These are phyloP conservation scores for Prionace glauca DNA, from an alignment of 2,797 vertebrate species.

Conservation along the genomic window DNA sequence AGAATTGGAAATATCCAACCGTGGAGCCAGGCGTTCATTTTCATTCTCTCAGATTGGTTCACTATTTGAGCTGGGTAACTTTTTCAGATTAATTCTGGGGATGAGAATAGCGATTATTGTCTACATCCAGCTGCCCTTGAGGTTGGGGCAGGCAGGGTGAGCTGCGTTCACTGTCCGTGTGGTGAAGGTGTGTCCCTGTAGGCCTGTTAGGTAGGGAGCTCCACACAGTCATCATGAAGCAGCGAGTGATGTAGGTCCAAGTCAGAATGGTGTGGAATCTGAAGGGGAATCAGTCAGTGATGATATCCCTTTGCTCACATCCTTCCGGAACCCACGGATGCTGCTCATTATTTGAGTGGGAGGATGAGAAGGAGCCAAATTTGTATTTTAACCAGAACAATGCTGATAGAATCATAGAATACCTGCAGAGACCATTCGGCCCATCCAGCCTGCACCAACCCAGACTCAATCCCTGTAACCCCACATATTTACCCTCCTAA, in stretches of 20 bases:
- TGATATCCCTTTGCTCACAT: not conserved
- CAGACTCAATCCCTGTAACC: no score
- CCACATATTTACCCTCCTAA: no score
- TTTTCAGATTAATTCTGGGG: not conserved
- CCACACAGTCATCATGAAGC: not conserved
- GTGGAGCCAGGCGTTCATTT: not conserved
- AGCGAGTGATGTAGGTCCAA: not conserved
- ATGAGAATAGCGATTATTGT: not conserved
- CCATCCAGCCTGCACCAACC: no score
- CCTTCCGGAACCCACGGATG: not conserved
- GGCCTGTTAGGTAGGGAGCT: not conserved
- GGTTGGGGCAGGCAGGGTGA: not conserved
- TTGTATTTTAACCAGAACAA: not conserved
- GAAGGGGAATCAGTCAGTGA: not conserved
- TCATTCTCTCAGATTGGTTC: not conserved
- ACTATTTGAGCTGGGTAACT: not conserved
- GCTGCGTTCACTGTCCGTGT: not conserved
- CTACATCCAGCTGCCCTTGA: not conserved
- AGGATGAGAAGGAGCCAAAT: not conserved
- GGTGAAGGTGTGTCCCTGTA: not conserved
- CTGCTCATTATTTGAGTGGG: not conserved
- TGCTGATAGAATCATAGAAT: not conserved
- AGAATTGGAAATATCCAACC: not conserved
- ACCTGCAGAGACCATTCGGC: no score
- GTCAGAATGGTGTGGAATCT: not conserved